These are phyloP conservation scores for Lophotis ruficrista DNA, from an alignment of 2,113 vertebrate genomes.

Conservation along the genomic window DNA sequence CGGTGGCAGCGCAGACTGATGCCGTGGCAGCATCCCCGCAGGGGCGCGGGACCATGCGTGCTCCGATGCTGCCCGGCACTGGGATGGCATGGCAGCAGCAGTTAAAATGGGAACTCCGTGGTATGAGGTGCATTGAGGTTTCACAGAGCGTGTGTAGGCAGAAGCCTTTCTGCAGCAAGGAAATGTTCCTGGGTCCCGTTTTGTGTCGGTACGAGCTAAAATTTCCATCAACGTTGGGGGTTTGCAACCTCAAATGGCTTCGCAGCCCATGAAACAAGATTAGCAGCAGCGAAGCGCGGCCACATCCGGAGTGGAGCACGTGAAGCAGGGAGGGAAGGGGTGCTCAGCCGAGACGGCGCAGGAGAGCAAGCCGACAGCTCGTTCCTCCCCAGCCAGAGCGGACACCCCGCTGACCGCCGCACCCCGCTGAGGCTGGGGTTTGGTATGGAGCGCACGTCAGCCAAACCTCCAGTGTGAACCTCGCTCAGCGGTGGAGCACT, in stretches of 20 bases:
- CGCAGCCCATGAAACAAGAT: background rate
- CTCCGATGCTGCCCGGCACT: background rate
- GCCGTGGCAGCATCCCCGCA: background rate
- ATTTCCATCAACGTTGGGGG: background rate
- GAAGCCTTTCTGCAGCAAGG: background rate
- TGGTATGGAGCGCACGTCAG: background rate
- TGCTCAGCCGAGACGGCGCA: background rate
- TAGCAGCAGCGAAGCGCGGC: background rate
- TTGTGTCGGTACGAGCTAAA: background rate
- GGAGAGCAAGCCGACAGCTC: background rate
- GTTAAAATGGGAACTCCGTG: rapidly evolving
- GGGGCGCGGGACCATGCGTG: background rate
- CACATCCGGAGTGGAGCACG: background rate
- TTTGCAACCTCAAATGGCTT: background rate
- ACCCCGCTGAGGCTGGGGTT: background rate
- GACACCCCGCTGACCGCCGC: background rate
- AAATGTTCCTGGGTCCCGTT: background rate
- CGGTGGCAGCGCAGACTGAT: no score
- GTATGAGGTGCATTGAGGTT: background rate
- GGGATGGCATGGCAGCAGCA: background rate
- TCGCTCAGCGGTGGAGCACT: background rate
- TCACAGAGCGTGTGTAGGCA: background rate
- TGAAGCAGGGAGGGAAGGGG: background rate
- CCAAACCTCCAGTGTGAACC: background rate
- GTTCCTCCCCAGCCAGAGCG: background rate